Conservation (phyloP, 2,113 vertebrate genomes). For the Phrynosoma platyrhinos region DNA sequence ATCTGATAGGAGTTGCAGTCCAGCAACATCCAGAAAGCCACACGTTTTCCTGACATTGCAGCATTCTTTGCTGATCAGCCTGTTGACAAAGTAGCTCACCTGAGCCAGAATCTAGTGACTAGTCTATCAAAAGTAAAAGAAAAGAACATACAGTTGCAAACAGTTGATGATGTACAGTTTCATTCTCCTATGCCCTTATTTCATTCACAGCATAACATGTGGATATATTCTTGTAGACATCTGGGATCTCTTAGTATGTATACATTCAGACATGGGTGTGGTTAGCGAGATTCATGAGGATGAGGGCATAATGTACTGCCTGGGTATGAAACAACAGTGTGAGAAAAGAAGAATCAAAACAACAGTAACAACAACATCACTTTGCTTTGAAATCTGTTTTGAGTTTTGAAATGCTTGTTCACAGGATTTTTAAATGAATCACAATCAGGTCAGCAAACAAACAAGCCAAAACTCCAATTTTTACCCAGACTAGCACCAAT, state of each 20-base stretch:
- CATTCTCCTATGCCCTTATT: neutral
- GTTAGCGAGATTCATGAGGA: neutral
- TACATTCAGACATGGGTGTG: neutral
- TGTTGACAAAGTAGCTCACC: neutral
- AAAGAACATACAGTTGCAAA: neutral
- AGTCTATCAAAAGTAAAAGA: neutral
- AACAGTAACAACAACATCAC: neutral
- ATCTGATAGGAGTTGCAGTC: neutral
- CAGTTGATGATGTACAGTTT: neutral
- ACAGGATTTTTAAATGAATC: slow-evolving; percentile 11
- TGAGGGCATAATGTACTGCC: neutral
- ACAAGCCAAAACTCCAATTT: slow-evolving; percentile 5
- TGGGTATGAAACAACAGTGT: neutral
- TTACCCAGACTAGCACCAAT: neutral
- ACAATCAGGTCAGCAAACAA: slow-evolving; percentile 1
- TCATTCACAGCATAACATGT: neutral
- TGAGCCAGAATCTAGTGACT: neutral
- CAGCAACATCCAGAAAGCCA: neutral
- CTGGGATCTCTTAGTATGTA: neutral
- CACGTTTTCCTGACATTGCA: neutral
- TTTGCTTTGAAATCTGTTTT: slow-evolving; percentile 21
- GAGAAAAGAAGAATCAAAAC: neutral
- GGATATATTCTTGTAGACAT: neutral
- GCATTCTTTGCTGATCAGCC: neutral
- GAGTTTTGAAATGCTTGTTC: slow-evolving; percentile 1